Conservation (phyloP, 2,888 invertebrate genomes). For the Ectemnius cavifrons region DNA sequence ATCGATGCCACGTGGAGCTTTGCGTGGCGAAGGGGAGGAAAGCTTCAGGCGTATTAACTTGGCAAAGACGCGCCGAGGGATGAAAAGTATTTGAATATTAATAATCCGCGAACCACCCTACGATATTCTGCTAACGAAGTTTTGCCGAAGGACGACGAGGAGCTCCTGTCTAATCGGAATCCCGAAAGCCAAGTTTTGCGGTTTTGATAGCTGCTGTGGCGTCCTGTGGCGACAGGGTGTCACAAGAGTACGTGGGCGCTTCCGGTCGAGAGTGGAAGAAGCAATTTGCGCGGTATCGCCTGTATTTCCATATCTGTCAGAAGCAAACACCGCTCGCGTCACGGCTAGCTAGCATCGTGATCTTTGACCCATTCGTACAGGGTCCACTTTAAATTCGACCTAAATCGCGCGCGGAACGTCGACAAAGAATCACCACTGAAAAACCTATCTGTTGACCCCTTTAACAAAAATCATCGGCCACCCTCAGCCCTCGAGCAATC, state of each 20-base stretch:
- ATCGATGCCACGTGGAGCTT: slow-evolving; percentile 4
- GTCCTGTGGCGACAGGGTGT: slow-evolving; percentile 25
- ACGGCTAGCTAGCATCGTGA: slow-evolving; percentile 39
- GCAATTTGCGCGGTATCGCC: slow-evolving; percentile 57
- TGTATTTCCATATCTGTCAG: slow-evolving; percentile 58
- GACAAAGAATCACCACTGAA: slow-evolving; percentile 12
- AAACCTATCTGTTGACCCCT: slow-evolving; percentile 29
- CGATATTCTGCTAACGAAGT: neutral
- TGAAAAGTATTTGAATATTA: slow-evolving; percentile 4
- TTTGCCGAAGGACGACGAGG: neutral
- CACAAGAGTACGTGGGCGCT: slow-evolving; percentile 31
- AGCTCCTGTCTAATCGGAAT: neutral
- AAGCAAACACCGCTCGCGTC: slow-evolving; percentile 50
- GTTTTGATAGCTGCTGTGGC: neutral
- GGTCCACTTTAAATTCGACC: slow-evolving; percentile 37
- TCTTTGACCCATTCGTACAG: slow-evolving; percentile 41
- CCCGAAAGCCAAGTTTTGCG: neutral
- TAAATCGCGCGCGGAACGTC: slow-evolving; percentile 14
- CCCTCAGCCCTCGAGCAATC: no score
- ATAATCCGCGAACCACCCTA: neutral
- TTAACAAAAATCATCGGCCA: neutral
- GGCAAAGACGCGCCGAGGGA: no score
- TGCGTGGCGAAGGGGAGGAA: neutral
- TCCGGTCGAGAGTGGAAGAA: slow-evolving; percentile 58
- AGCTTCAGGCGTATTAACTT: no score